Percentiles rank a stretch among this genome's conserved stretches.
phyloP scores from a whole-genome alignment of 2,888 invertebrate genomes.

The Caradrina kadenii region DNA sequence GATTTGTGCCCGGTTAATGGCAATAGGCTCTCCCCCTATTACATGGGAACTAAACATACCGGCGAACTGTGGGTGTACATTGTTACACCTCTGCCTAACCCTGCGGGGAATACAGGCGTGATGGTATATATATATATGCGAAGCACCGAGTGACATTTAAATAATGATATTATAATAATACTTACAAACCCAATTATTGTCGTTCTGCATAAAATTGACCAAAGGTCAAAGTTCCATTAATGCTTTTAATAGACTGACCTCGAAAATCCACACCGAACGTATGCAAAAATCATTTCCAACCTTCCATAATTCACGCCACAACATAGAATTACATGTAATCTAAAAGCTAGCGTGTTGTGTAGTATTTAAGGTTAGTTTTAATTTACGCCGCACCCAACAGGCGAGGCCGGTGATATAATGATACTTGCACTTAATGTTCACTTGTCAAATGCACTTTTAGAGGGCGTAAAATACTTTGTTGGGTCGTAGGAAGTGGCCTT shows the following conservation, averaged over 20 bases:
- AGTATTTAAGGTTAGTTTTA: conserved; percentile 34
- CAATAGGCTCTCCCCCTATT: too few species aligned
- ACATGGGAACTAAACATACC: too few species aligned
- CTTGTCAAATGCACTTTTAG: conserved; percentile 60
- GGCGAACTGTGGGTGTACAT: too few species aligned
- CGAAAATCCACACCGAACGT: not conserved
- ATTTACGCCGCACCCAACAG: conserved; percentile 40
- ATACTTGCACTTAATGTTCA: conserved; percentile 51
- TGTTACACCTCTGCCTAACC: too few species aligned
- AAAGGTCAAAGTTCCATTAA: not conserved
- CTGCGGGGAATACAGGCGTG: too few species aligned
- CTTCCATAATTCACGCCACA: conserved; percentile 7
- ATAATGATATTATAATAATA: too few species aligned
- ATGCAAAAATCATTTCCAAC: conserved; percentile 21
- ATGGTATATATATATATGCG: too few species aligned
- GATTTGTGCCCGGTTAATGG: too few species aligned
- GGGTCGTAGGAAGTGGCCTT: conserved; percentile 36
- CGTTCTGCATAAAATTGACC: not conserved
- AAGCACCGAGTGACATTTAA: too few species aligned
- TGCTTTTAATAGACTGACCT: conserved; percentile 8
- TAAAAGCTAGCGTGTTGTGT: conserved; percentile 38
- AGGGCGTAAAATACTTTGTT: conserved; percentile 51
- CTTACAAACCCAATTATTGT: not conserved
- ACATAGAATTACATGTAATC: conserved; percentile 32
- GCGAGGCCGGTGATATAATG: conserved; percentile 55